Evolutionary conservation across 2,888 invertebrate genomes (phyloP).

Genomic region (Sphecodes monilicornis): DNA sequence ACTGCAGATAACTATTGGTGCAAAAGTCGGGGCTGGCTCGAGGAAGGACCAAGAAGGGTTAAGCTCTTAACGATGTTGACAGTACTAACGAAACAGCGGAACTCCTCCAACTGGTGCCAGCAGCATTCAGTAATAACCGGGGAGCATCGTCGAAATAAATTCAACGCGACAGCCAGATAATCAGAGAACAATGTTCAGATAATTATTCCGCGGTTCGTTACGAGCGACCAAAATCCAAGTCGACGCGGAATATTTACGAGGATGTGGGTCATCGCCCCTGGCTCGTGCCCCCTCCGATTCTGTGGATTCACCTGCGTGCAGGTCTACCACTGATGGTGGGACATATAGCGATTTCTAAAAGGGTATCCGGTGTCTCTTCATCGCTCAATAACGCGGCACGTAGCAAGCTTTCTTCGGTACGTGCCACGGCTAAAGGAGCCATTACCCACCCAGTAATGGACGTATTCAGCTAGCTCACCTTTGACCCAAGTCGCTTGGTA

Average conservation of each 20-base stretch:
- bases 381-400: slow-evolving; percentile 33
- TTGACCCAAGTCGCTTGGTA: slow-evolving; percentile 70
- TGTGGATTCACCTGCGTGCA: slow-evolving; percentile 28
- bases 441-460: slow-evolving; percentile 77
- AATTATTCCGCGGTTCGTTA: slow-evolving; percentile 27
- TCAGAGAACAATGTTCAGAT: slow-evolving; percentile 23
- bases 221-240: background rate
- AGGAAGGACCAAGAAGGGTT: background rate
- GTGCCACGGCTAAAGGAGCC: slow-evolving; percentile 74
- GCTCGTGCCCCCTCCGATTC: slow-evolving; percentile 15
- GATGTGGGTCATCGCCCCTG: slow-evolving; percentile 39
- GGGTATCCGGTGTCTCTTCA: slow-evolving; percentile 41
- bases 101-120: background rate
- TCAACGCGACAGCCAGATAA: background rate
- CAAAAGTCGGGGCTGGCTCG: background rate
- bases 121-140: background rate
- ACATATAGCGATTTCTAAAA: slow-evolving; percentile 32
- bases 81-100: background rate
- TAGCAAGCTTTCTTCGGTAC: slow-evolving; percentile 48
- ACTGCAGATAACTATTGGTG: background rate
- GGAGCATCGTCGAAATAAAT: background rate
- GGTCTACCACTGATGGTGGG: background rate
- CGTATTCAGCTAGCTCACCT: slow-evolving; percentile 78
- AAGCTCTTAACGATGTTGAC: background rate
- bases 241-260: slow-evolving; percentile 31